Percentiles rank a stretch among this genome's conserved stretches.
Evolutionary conservation across 2,888 invertebrate genomes (phyloP).

Genomic region (Clusia tigrina): DNA sequence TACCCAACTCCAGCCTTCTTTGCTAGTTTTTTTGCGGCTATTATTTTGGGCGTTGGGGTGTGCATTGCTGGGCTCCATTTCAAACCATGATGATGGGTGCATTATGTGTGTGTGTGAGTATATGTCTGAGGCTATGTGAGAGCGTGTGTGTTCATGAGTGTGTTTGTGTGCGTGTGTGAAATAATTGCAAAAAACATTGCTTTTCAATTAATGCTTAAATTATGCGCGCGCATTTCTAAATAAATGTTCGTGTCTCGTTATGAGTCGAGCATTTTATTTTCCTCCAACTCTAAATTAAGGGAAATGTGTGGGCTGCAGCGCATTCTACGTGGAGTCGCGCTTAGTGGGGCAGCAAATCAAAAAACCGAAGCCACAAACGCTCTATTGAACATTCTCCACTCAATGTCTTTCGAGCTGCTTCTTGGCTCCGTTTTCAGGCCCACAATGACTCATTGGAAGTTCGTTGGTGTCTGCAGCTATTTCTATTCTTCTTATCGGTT

Average conservation of each 20-base stretch:
- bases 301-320: no score
- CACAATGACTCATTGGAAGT: no score
- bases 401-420: background rate
- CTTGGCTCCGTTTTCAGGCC: background rate
- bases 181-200: background rate
- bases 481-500: background rate
- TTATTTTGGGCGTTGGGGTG: background rate
- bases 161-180: slow-evolving; percentile 22
- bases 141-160: background rate
- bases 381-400: background rate
- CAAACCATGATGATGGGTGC: background rate
- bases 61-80: background rate
- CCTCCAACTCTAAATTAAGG: background rate
- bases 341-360: background rate
- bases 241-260: background rate
- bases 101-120: slow-evolving; percentile 16
- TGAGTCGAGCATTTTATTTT: background rate
- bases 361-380: background rate
- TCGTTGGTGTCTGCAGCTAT: no score
- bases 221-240: background rate
- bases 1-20: no score
- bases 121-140: background rate
- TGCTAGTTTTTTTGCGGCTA: no score
- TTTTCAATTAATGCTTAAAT: slow-evolving; percentile 11
- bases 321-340: no score